A percentile compares a stretch with the other conserved stretches of the same genome.
These are phyloP conservation scores for Drosophila leonis DNA, from an alignment of 2,888 invertebrate genomes.

Conservation along the genomic window DNA sequence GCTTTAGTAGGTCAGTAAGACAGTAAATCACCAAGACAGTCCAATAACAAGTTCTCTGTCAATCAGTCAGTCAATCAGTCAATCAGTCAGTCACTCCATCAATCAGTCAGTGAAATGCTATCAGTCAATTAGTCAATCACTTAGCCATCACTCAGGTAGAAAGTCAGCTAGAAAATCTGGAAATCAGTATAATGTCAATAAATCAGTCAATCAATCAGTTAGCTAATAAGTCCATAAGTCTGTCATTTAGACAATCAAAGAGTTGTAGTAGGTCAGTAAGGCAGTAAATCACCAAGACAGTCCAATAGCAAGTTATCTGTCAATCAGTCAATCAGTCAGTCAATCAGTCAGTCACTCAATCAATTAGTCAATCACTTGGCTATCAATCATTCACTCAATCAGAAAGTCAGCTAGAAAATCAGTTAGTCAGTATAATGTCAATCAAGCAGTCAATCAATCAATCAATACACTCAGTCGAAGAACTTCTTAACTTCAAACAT, in stretches of 20 bases:
- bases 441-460: not conserved
- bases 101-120: not conserved
- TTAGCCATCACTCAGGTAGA: too few species aligned
- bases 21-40: not conserved
- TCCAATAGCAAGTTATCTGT: too few species aligned
- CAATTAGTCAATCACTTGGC: not conserved
- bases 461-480: not conserved
- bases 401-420: not conserved
- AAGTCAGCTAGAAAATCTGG: too few species aligned
- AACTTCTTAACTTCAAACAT: not conserved
- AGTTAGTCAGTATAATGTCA: not conserved
- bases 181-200: too few species aligned
- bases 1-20: not conserved
- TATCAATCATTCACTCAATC: not conserved
- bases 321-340: not conserved
- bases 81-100: not conserved
- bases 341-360: not conserved
- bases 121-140: not conserved
- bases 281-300: too few species aligned
- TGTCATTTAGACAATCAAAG: not conserved
- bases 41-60: not conserved
- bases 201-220: not conserved
- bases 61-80: not conserved
- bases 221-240: not conserved
- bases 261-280: too few species aligned